These are phyloP conservation scores for Geopemphigus sp. DNA, from an alignment of 1,140 invertebrate genomes.

Conservation along the genomic window DNA sequence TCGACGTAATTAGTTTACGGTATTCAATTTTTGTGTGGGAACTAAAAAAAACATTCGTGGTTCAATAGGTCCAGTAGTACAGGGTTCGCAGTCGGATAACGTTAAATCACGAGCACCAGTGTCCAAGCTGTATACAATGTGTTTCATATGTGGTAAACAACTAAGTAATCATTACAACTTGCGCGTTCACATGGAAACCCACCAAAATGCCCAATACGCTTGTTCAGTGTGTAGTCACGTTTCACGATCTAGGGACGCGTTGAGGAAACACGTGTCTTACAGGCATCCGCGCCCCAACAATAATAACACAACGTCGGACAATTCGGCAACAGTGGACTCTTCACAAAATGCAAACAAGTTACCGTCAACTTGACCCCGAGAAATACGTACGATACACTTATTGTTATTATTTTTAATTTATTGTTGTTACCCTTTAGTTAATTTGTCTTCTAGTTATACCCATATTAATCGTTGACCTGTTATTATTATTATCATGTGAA, in stretches of 20 bases:
- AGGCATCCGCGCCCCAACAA: constrained; percentile 62
- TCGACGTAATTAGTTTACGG: too few relatives aligned
- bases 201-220: constrained; percentile 76
- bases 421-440: constrained; percentile 47
- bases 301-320: constrained; percentile 28
- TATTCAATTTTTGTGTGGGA: too few relatives aligned
- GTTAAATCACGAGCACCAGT: constrained; percentile 39
- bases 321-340: constrained; percentile 39
- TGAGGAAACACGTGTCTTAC: constrained; percentile 84
- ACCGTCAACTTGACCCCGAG: constrained; percentile 45
- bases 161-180: constrained; percentile 87
- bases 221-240: constrained; percentile 82
- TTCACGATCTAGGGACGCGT: constrained; percentile 77
- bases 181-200: constrained; percentile 83
- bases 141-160: constrained; percentile 80
- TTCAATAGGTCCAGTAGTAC: constrained; percentile 44
- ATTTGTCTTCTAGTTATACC: constrained; percentile 42
- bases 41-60: neutral
- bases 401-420: constrained; percentile 49
- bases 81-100: constrained; percentile 45
- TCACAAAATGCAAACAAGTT: constrained; percentile 32
- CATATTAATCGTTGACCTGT: constrained; percentile 45
- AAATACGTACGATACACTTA: constrained; percentile 24
- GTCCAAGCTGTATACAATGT: constrained; percentile 66
- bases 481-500: constrained; percentile 37